Base-by-base conservation (phyloP, 2,797 vertebrate species). In the Micromesistius poutassou region DNA sequence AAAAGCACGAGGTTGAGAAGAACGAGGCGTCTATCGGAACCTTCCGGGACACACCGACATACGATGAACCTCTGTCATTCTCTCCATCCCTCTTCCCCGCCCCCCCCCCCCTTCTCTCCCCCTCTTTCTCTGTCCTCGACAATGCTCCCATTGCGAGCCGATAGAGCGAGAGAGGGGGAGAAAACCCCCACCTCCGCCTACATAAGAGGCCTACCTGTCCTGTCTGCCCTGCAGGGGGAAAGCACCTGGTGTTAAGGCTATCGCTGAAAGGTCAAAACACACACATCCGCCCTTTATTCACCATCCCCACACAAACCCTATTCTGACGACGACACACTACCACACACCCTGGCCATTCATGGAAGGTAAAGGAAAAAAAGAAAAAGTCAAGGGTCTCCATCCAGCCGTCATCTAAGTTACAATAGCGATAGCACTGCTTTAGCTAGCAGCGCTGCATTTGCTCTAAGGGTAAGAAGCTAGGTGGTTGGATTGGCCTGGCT, bases 181-280 rank as follows among this genome's bases (percentile, higher is more conserved):
- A 36, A 73, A 84, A 78, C 42, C 16, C 42, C 12, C 42, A 46
- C 42, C 12, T 46, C 42, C 14, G 42, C 42, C 10, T 4, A 13
- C 42, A 88, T 81, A 80, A 81, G 81, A 86, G 75, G 3, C 77
- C 25, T 82, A 46, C 73, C 83, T 89, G 85, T 87, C 86, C 80
- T 80, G 87, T 89, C 81, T 50, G 81, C 87, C 88, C 87, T 36
- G 84, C 31, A 87, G 36, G 84, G 92, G 89, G 87, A 88, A 91
- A 89, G 89, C 84, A 86, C 88, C 88, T 85, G 86, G 83, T 85
- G 83, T 84, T 76, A 81, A 87, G 87, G 87, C 42, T 14, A 89
- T 90, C 85, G 79, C 82, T 83, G 77, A 91, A 93, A 93, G 92
- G 90, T 93, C 91, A 91, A 83, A 46, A 46, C 42, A 46, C 42